Evolutionary conservation across 2,797 vertebrate species (phyloP).

Genomic region (Epinephelus malabaricus): DNA sequence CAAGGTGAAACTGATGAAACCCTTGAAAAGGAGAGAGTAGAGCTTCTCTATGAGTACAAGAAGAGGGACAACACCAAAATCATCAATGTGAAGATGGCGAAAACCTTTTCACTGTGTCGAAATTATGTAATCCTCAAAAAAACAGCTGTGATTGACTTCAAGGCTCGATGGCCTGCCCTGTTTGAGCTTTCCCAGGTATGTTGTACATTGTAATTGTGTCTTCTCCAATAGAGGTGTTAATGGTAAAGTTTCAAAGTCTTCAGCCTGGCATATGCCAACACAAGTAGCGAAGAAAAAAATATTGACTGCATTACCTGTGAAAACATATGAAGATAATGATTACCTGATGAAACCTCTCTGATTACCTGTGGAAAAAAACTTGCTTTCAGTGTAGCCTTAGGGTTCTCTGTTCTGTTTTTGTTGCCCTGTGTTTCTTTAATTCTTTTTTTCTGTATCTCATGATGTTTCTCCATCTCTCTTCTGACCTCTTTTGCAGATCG

Average conservation of each 20-base stretch:
- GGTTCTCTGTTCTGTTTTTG: neutral
- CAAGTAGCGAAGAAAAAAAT: too few relatives aligned
- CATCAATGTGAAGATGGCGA: conserved; percentile 38
- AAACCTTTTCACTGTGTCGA: conserved; percentile 29
- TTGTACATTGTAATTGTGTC: conserved; percentile 14
- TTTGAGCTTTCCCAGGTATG: conserved; percentile 40
- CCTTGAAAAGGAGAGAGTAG: conserved; percentile 20
- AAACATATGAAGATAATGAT: too few relatives aligned
- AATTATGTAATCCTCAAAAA: conserved; percentile 34
- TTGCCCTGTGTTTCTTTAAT: neutral
- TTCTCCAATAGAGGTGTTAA: neutral
- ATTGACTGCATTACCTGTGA: too few relatives aligned
- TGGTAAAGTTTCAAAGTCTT: too few relatives aligned
- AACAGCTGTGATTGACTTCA: conserved; percentile 21
- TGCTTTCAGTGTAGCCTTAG: neutral
- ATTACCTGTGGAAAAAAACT: too few relatives aligned
- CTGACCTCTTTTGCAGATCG: conserved; percentile 19
- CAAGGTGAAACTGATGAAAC: too few relatives aligned
- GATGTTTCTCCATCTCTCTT: conserved; percentile 7
- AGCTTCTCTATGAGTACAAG: conserved; percentile 43
- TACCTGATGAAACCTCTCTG: too few relatives aligned
- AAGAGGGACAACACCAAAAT: conserved; percentile 38
- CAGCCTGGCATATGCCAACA: too few relatives aligned
- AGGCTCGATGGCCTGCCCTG: conserved; percentile 31
- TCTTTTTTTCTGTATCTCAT: neutral